A percentile compares a stretch with the other conserved stretches of the same genome.
Conservation (phyloP, 2,797 vertebrate species). For the Bufotes viridis region DNA sequence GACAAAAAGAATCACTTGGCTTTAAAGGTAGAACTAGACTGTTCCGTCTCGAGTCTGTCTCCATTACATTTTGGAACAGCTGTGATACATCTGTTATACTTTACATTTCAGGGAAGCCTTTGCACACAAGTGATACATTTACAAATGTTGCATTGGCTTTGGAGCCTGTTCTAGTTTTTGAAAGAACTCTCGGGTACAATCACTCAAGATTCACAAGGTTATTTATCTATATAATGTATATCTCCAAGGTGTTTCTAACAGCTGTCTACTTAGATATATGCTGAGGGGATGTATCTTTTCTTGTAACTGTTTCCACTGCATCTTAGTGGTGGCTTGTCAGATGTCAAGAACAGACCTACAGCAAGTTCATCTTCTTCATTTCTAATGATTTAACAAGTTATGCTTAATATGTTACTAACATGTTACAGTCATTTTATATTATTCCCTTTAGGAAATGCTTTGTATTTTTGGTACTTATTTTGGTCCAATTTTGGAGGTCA, state of each 20-base stretch:
- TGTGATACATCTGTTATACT: slow-evolving; percentile 58
- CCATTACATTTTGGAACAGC: slow-evolving; percentile 59
- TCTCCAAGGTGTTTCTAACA: slow-evolving; percentile 48
- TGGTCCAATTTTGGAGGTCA: too few relatives aligned
- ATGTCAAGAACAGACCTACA: not conserved
- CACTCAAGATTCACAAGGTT: slow-evolving; percentile 46
- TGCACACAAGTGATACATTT: slow-evolving; percentile 58
- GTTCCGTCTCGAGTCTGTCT: slow-evolving; percentile 40
- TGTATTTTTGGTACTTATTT: too few relatives aligned
- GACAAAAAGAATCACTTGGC: slow-evolving; percentile 47
- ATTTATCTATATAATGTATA: slow-evolving; percentile 54
- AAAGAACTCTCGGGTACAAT: slow-evolving; percentile 50
- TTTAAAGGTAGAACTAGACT: slow-evolving; percentile 42
- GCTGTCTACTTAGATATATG: slow-evolving; percentile 36
- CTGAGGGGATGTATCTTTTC: slow-evolving; percentile 14
- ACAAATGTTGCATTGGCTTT: slow-evolving; percentile 53
- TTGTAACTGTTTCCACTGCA: slow-evolving; percentile 2
- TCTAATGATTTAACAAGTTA: not conserved
- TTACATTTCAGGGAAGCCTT: slow-evolving; percentile 51
- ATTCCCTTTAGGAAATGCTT: not conserved
- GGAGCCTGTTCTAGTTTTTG: slow-evolving; percentile 43
- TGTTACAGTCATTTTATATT: not conserved
- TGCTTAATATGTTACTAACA: not conserved
- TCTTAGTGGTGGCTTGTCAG: slow-evolving; percentile 8
- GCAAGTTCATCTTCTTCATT: not conserved